Conservation (phyloP, 2,888 invertebrate species). For the Thereva unica region DNA sequence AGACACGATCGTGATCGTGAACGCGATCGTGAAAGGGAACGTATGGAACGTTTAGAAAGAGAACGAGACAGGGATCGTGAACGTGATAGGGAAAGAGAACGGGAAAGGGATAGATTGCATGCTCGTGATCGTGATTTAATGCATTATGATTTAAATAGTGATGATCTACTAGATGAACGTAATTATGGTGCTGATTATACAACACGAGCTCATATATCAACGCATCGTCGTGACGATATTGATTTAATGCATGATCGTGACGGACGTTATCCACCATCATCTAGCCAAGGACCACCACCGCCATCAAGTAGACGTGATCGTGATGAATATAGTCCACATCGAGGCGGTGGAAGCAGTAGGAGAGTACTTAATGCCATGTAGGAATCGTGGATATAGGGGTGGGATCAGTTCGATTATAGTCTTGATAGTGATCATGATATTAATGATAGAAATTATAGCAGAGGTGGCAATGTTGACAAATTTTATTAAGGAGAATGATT, state of each 20-base stretch:
- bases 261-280: slow-evolving; percentile 42
- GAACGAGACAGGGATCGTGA: slow-evolving; percentile 45
- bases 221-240: slow-evolving; percentile 51
- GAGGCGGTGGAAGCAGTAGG: slow-evolving; percentile 60
- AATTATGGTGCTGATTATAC: slow-evolving; percentile 53
- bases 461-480: slow-evolving; percentile 52
- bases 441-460: slow-evolving; percentile 54
- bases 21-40: slow-evolving; percentile 48
- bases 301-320: slow-evolving; percentile 49
- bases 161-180: slow-evolving; percentile 56
- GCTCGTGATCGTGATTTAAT: slow-evolving; percentile 57
- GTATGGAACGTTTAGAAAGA: slow-evolving; percentile 40
- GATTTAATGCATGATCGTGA: slow-evolving; percentile 55
- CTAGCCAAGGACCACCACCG: slow-evolving; percentile 50
- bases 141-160: slow-evolving; percentile 58
- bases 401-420: slow-evolving; percentile 58
- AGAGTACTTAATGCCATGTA: slow-evolving; percentile 60
- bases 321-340: slow-evolving; percentile 59
- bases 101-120: slow-evolving; percentile 54
- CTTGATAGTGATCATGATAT: slow-evolving; percentile 48
- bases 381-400: slow-evolving; percentile 61
- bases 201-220: slow-evolving; percentile 47
- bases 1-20: slow-evolving; percentile 52
- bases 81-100: slow-evolving; percentile 48
- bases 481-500: slow-evolving; percentile 58